Base-by-base conservation (phyloP, 2,113 vertebrate genomes). In the Callochromis pleurospilus region DNA sequence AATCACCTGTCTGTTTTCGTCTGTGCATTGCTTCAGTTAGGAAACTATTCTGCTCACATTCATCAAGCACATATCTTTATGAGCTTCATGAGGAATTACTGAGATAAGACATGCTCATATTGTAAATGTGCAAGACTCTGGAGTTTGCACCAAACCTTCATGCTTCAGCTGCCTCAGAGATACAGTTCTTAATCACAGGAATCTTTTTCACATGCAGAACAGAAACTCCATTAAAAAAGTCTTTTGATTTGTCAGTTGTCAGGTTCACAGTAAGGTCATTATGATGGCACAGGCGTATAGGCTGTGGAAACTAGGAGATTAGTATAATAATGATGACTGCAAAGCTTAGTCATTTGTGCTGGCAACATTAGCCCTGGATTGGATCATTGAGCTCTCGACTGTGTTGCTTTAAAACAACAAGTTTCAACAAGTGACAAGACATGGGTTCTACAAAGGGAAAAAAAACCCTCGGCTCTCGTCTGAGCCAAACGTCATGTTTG, bases 351-450 rank as follows among this genome's bases (percentile, higher is more conserved):
- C 94, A 96, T 93, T 90, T 86, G 51, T 81, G 89, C 94, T 94
- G 93, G 94, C 93, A 96, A 92, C 93, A 93, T 91, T 91, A 91
- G 83, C 88, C 86, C 82, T 81, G 89, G 86, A 92, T 88, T 88
- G 89, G 86, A 94, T 94, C 45, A 80, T 55, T 91, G 90, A 89
- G 87, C 85, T 36, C 91, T 90, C 73, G 51, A 82, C 93, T 80
- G 83, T 82, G 90, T 93, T 92, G 82, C 92, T 93, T 93, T 94
- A 91, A 90, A 94, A 93, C 92, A 92, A 92, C 94, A 94, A 93
- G 95, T 95, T 95, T 79, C 90, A 95, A 95, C 95, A 96, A 94
- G 94, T 90, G 94, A 90, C 68, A 90, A 95, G 93, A 93, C 51
- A 24, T 68, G 45, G 84, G 81, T 94, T 95, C 85, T 65, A 84